Conservation (phyloP, 1,140 invertebrate species). For the Drusus annulatus region DNA sequence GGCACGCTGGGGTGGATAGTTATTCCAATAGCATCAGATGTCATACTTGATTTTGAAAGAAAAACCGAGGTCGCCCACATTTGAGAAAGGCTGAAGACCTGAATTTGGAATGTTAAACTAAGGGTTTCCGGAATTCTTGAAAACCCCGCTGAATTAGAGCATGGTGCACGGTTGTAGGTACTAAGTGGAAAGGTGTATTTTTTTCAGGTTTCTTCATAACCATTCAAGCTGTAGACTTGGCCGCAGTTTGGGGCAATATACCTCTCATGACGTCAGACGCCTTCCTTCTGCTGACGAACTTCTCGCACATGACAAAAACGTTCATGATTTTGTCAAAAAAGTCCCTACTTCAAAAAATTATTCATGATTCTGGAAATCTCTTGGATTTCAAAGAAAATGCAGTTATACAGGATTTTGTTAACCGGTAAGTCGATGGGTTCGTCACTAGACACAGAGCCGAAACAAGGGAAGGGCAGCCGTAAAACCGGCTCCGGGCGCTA, state of each 20-base stretch:
- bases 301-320: conserved; percentile 65
- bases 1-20: too few relatives aligned
- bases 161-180: too few relatives aligned
- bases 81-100: too few relatives aligned
- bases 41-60: not conserved
- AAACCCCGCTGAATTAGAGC: too few relatives aligned
- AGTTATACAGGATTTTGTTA: conserved; percentile 61
- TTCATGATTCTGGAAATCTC: conserved; percentile 59
- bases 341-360: conserved; percentile 59
- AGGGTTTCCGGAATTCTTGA: too few relatives aligned
- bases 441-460: too few relatives aligned
- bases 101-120: too few relatives aligned
- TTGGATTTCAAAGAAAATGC: conserved; percentile 55
- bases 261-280: conserved; percentile 67
- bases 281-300: conserved; percentile 67
- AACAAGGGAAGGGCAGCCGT: too few relatives aligned
- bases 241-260: conserved; percentile 66
- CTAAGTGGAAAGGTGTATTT: not conserved
- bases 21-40: not conserved
- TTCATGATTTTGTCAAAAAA: conserved; percentile 61
- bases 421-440: conserved; percentile 57
- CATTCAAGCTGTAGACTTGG: conserved; percentile 64
- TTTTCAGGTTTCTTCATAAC: conserved; percentile 64
- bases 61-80: too few relatives aligned
- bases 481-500: too few relatives aligned